Evolutionary conservation across 2,797 vertebrate species (phyloP).

Genomic region (Cossypha heuglini): DNA sequence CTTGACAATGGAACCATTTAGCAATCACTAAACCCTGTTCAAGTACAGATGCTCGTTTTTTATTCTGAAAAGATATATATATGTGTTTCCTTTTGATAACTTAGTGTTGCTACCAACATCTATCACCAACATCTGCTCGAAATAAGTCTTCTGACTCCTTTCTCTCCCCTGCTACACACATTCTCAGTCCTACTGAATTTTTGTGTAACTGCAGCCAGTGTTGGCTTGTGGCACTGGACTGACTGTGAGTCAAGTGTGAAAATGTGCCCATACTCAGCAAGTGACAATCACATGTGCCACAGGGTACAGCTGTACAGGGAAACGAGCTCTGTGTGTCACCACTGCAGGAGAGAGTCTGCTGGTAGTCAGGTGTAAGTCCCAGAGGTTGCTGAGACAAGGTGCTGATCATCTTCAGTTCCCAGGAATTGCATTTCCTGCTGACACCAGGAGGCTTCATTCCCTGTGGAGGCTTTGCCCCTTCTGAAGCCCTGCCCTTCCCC

Average conservation of each 20-base stretch:
- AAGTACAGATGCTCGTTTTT: neutral
- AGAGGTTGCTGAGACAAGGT: neutral
- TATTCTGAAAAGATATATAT: neutral
- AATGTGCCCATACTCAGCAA: neutral
- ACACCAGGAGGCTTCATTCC: neutral
- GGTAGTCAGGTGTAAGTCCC: neutral
- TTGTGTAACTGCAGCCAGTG: fast-evolving
- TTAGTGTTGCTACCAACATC: neutral
- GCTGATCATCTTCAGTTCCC: neutral
- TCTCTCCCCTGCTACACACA: neutral
- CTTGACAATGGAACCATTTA: neutral
- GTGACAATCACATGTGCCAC: neutral
- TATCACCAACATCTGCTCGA: neutral
- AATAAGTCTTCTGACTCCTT: neutral
- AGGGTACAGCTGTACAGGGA: neutral
- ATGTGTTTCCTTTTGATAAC: neutral
- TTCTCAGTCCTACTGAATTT: neutral
- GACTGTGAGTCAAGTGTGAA: neutral
- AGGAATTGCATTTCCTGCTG: neutral
- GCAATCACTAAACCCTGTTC: neutral
- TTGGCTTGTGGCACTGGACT: neutral
- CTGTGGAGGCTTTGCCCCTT: neutral
- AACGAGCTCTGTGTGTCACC: fast-evolving
- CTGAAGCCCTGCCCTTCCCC: neutral
- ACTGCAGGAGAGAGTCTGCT: neutral